A percentile compares a stretch with the other conserved stretches of the same genome.
These are phyloP conservation scores for Patagioenas fasciata DNA, from an alignment of 2,113 vertebrate species.

Conservation along the genomic window DNA sequence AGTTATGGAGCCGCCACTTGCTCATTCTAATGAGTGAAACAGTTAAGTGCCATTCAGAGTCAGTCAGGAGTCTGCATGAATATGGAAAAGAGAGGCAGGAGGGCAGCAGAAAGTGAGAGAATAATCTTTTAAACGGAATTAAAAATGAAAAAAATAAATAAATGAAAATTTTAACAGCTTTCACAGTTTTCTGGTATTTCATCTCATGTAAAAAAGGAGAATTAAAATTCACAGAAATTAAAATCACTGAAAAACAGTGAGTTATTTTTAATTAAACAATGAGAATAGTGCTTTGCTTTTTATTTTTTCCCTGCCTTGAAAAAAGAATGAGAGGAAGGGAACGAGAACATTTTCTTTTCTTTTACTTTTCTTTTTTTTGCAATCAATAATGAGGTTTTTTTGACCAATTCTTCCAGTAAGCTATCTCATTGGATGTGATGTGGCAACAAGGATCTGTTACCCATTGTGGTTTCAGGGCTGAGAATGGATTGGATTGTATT, in stretches of 20 bases:
- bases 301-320: not conserved
- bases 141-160: not conserved
- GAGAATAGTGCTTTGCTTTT: not conserved
- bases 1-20: not conserved
- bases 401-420: slow-evolving; percentile 58
- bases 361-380: not conserved
- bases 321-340: not conserved
- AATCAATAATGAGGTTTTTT: not conserved
- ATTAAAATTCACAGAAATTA: not conserved
- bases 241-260: not conserved
- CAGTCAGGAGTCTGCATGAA: slow-evolving; percentile 30
- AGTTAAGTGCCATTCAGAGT: slow-evolving; percentile 34
- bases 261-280: not conserved
- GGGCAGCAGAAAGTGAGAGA: slow-evolving; percentile 37
- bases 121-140: not conserved
- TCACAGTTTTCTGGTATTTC: not conserved
- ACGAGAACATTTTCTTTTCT: not conserved
- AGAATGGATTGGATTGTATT: slow-evolving; percentile 66
- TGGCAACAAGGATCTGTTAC: slow-evolving; percentile 50
- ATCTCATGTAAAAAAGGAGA: not conserved
- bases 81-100: slow-evolving; percentile 45
- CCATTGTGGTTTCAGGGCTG: slow-evolving; percentile 63
- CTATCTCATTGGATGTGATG: not conserved
- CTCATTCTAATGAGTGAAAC: slow-evolving; percentile 33
- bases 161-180: not conserved